Base-by-base conservation (phyloP, 92 coral and sea anemone species). In the Umimayanthus chanpuru region DNA sequence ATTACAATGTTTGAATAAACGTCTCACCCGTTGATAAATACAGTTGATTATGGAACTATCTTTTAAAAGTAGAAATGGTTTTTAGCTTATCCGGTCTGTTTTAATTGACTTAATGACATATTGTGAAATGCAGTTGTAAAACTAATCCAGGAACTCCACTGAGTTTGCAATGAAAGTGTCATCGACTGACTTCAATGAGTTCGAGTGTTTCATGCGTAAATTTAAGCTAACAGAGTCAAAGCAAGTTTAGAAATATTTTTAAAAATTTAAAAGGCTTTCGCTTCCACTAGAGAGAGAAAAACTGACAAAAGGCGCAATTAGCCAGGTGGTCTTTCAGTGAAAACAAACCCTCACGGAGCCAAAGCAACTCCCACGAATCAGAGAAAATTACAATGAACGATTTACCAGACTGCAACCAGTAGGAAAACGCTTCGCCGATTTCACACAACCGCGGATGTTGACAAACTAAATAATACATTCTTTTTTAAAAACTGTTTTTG, bases 341-440 rank as follows among this genome's bases (percentile, higher is more conserved):
- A 80, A 56, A 80, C 25, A 80, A 80, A 53, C 53, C 44, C 72
- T 64, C 72, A 15, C 84, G 26, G 79, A 5, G 84, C 25, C 68
- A 61, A 61, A 55, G 26, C 28, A 10, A 80, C 47, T 55, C 72
- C 72, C 47, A 56, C 72, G 71, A 32, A 12, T 30, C 70, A 39
- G 0, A 56, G 84, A 80, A 80, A 80, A 80, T 47, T 80, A 40
- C 18, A 53, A 79, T 50, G 84, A 80, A 80, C 36, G 50, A 41
- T 10, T 14, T 21, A 73, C 77, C 44, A 73, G 47, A 21, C 18
- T 73, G 43, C 47, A 21, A 6, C 41, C 40, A 39, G 43, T 30
- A 73, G 9, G 77, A 32, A 30, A 11, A 73, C 26, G 0, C 36
- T 26, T 28, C 16, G 75, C 23, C 23, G 10, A 36, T 73, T 15